These are phyloP conservation scores for Monopis laevigella DNA, from an alignment of 2,888 invertebrate species.

Conservation along the genomic window DNA sequence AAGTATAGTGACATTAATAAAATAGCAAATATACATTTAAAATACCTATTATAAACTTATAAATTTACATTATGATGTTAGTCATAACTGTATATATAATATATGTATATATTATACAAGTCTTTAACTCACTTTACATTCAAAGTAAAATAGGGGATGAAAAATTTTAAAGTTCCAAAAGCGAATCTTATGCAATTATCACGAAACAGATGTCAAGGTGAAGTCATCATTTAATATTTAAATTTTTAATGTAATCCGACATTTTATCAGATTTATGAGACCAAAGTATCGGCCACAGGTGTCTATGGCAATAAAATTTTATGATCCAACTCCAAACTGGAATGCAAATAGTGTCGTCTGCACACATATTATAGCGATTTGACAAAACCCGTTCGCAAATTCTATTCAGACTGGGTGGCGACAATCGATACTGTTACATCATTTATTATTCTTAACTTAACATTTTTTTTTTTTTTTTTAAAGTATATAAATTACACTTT, in stretches of 20 bases:
- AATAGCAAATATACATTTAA: no score
- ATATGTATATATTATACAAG: no score
- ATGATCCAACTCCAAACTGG: constrained; percentile 43
- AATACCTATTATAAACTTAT: no score
- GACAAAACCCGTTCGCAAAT: constrained; percentile 37
- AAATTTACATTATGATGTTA: no score
- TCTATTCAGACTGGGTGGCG: constrained; percentile 58
- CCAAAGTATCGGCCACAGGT: constrained; percentile 30
- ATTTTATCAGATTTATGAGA: constrained; percentile 45
- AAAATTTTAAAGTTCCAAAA: no score
- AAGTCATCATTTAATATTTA: constrained; percentile 14
- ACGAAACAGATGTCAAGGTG: constrained; percentile 26
- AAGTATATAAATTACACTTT: no score
- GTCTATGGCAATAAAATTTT: constrained; percentile 56
- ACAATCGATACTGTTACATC: constrained; percentile 19
- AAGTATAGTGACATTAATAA: no score
- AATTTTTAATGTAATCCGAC: constrained; percentile 15
- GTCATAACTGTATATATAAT: no score
- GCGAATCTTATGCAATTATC: constrained; percentile 7
- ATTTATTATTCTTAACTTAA: no score
- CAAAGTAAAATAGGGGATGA: no score
- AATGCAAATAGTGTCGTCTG: constrained; percentile 37
- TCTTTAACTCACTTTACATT: no score
- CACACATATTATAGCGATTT: constrained; percentile 28
- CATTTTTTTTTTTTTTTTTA: no score